phyloP scores from a whole-genome alignment of 2,113 vertebrate genomes.

The Garra rufa region DNA sequence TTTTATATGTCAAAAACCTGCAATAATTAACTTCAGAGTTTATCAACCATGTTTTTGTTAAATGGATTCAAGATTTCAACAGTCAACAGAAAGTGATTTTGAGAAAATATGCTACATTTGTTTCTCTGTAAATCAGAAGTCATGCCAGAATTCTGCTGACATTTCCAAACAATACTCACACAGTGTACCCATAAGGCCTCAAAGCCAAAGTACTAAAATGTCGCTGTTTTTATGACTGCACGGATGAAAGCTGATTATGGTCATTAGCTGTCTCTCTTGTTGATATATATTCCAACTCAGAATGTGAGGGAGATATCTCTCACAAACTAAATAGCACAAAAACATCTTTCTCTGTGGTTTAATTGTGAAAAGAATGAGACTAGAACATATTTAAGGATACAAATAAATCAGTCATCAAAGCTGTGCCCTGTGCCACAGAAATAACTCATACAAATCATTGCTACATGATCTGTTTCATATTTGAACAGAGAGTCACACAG shows the following conservation, averaged over 20 bases:
- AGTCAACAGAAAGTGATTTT: neutral
- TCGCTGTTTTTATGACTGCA: slow-evolving; percentile 21
- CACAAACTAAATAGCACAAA: slow-evolving; percentile 10
- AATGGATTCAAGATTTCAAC: slow-evolving; percentile 7
- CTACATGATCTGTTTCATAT: slow-evolving; percentile 7
- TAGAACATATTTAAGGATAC: neutral
- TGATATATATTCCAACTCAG: slow-evolving; percentile 10
- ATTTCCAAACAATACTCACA: slow-evolving; percentile 32
- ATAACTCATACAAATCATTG: neutral
- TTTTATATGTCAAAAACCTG: neutral
- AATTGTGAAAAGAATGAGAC: slow-evolving; percentile 8
- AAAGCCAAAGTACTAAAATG: neutral
- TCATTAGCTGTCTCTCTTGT: slow-evolving; percentile 28
- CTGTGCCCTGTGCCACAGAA: neutral
- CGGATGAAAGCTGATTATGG: slow-evolving; percentile 17
- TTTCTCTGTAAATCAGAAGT: neutral
- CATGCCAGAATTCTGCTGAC: neutral
- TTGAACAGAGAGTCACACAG: slow-evolving; percentile 4
- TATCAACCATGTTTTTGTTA: neutral
- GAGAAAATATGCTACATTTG: slow-evolving; percentile 12
- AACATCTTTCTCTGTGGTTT: neutral
- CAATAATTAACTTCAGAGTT: neutral
- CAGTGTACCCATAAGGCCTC: neutral
- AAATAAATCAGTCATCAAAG: slow-evolving; percentile 13
- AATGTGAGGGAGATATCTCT: neutral